These are phyloP conservation scores for Arizona elegans DNA, from an alignment of 2,113 vertebrate species.

Conservation along the genomic window DNA sequence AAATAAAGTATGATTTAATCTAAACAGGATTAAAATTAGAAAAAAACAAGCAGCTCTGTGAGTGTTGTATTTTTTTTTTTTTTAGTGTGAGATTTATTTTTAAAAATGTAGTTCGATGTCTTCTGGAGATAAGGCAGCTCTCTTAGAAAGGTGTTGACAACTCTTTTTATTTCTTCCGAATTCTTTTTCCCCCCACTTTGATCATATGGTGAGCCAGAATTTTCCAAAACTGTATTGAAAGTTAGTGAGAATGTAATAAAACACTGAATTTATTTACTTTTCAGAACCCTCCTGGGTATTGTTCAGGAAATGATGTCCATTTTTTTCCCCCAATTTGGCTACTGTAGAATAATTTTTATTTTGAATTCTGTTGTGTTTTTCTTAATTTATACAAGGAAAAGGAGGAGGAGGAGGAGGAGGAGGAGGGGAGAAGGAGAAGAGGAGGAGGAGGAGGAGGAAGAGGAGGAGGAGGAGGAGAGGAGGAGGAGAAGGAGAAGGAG, in stretches of 20 bases:
- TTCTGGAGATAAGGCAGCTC: not conserved
- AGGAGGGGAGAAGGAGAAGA: no score
- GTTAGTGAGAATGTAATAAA: not conserved
- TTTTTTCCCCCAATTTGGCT: not conserved
- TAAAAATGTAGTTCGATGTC: not conserved
- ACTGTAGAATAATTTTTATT: not conserved
- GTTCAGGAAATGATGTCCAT: not conserved
- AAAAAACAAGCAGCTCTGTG: not conserved
- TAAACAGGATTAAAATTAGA: not conserved
- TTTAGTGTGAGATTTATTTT: not conserved
- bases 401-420: no score
- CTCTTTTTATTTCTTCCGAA: not conserved
- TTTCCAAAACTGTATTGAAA: not conserved
- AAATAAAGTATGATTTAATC: not conserved
- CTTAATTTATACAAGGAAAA: not conserved
- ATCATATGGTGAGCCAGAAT: not conserved
- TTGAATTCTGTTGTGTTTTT: not conserved
- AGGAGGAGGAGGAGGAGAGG: no score
- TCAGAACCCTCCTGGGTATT: not conserved
- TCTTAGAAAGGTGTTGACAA: not conserved
- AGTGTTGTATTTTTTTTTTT: not conserved
- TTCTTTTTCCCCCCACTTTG: not conserved
- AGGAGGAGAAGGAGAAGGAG: rapidly evolving
- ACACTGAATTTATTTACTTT: not conserved
- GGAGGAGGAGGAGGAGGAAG: no score